Evolutionary conservation across 2,888 invertebrate genomes (phyloP).

Genomic region (Oscheius sp.): DNA sequence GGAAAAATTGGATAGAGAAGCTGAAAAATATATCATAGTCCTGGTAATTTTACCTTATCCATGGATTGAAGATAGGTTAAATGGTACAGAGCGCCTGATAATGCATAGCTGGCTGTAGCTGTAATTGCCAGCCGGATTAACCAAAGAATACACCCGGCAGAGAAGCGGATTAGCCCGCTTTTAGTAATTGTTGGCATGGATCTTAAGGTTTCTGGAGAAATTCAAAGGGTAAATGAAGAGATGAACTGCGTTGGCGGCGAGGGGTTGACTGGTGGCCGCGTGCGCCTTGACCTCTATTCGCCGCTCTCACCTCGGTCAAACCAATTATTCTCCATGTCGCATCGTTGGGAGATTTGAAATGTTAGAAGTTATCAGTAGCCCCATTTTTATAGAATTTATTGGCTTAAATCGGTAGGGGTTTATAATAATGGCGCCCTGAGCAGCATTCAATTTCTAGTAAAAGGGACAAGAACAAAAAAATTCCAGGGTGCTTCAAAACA

Average conservation of each 20-base stretch:
- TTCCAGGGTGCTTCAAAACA: no score
- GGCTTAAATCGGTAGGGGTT: no score
- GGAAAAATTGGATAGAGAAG: not conserved
- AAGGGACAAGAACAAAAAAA: no score
- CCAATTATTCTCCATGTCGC: no score
- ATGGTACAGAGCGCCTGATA: not conserved
- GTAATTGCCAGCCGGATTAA: not conserved
- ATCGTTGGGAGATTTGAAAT: no score
- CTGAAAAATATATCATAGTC: not conserved
- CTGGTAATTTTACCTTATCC: not conserved
- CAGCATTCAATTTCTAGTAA: no score
- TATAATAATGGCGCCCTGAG: no score
- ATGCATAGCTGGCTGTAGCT: not conserved
- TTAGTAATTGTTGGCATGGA: not conserved
- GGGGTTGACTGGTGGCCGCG: not conserved
- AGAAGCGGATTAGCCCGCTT: not conserved
- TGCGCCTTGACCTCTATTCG: slow-evolving; percentile 26
- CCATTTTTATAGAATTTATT: no score
- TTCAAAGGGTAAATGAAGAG: not conserved
- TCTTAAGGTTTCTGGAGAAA: not conserved
- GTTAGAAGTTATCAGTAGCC: no score
- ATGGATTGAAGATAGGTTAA: not conserved
- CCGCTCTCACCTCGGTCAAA: not conserved
- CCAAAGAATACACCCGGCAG: slow-evolving; percentile 4
- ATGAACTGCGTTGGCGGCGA: not conserved